Base-by-base conservation (phyloP, 2,888 invertebrate genomes). In the Drosophila pseudotakahashii region DNA sequence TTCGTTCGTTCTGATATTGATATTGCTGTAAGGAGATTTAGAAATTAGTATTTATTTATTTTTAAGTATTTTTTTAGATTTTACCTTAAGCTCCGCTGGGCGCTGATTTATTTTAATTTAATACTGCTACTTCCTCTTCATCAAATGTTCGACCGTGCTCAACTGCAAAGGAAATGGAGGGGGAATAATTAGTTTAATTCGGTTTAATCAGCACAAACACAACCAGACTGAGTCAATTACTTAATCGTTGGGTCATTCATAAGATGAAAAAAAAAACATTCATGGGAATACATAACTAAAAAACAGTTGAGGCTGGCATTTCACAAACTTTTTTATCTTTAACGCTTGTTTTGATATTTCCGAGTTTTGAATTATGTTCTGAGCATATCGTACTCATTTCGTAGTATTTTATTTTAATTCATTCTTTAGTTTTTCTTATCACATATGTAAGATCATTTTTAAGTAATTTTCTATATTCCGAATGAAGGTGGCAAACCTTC, bases 81-180 rank as follows among this genome's bases (percentile, higher is more conserved):
- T 9, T 41, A 47, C 39, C 58, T 52, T 47, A 34, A 36, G 50
- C 51, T 59, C 52, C 59, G 52, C 36, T 60, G 10, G 51, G 48
- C 48, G 47, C 59, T 58, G 30, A 13, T 41, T 62, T 34, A 39
- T 63, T 69, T 79, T 48, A 68, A 50, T 70, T 68, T 78, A 85
- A 85, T 85, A 82, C 80, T 82, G 82, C 71, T 66, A 55, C 70
- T 74, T 72, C 50, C 75, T 76, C 75, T 74, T 86, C 76, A 80
- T 73, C 77, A 73, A 87, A 74, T 72, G 69, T 79, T 74, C 59
- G 79, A 63, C 85, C 85, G 82, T 81, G 72, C 71, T 52, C 85
- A 85, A 88, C 88, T 82, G 67, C 14, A 75, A 57, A 23, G 23
- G 16, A 36, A 55, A 47, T 26, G 0, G n/a, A 52, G 19, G 19